phyloP scores from a whole-genome alignment of 2,888 invertebrate genomes.

The Trichogramma dendrolimi region DNA sequence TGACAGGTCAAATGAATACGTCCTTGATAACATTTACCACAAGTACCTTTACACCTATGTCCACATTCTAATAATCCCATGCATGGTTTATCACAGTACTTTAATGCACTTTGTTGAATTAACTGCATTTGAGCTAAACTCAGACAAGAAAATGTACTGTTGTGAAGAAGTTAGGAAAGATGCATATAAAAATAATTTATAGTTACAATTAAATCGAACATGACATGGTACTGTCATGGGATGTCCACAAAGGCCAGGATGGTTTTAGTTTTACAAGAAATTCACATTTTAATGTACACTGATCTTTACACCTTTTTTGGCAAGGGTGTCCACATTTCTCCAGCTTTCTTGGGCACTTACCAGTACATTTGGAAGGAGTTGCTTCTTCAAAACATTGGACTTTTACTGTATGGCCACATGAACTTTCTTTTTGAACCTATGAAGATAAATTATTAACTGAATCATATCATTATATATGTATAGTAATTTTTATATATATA shows the following conservation, averaged over 20 bases:
- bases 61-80: neutral
- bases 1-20: conserved; percentile 8
- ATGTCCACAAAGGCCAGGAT: conserved; percentile 13
- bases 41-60: conserved; percentile 9
- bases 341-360: conserved; percentile 7
- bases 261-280: neutral
- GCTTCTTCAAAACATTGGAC: conserved; percentile 13
- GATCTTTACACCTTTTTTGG: conserved; percentile 9
- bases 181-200: neutral
- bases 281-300: conserved; percentile 2
- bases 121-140: neutral
- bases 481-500: neutral
- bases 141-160: neutral
- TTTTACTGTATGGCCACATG: conserved; percentile 7
- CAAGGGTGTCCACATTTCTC: conserved; percentile 7
- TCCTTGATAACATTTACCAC: conserved; percentile 12
- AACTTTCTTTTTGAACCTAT: conserved; percentile 7
- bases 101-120: neutral
- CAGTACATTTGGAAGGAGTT: neutral
- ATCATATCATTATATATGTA: neutral
- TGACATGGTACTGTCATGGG: conserved; percentile 6
- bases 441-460: neutral
- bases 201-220: neutral
- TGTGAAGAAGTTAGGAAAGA: neutral
- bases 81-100: conserved; percentile 11